These are phyloP conservation scores for Lasiommata megera DNA, from an alignment of 2,888 invertebrate genomes.

Conservation along the genomic window DNA sequence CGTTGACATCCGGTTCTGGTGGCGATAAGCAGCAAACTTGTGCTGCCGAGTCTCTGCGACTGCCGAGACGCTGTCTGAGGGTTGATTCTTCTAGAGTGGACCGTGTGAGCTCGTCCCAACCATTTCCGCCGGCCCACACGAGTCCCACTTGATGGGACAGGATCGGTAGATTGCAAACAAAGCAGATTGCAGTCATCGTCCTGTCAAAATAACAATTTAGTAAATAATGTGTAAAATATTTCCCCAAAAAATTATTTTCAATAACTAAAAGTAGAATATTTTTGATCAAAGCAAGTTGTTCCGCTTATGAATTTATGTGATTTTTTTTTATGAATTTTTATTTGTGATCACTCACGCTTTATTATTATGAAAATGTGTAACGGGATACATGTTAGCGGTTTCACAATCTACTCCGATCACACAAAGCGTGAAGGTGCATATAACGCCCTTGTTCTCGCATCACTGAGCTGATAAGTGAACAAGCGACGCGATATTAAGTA, in stretches of 20 bases:
- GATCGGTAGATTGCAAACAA: conserved; percentile 97
- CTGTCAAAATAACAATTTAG: conserved; percentile 73
- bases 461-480: conserved; percentile 69
- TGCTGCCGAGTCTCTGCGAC: conserved; percentile 93
- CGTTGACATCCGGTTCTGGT: conserved; percentile 88
- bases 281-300: background rate
- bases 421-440: conserved; percentile 57
- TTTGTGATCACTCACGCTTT: conserved; percentile 62
- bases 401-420: conserved; percentile 43
- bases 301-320: background rate
- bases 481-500: conserved; percentile 64
- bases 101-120: conserved; percentile 95
- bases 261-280: background rate
- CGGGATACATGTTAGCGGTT: conserved; percentile 55
- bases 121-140: conserved; percentile 96
- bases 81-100: conserved; percentile 93
- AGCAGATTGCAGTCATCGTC: conserved; percentile 97
- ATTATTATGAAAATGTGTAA: conserved; percentile 65
- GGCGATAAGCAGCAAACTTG: conserved; percentile 93
- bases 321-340: background rate
- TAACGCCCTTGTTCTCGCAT: conserved; percentile 68
- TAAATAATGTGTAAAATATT: background rate
- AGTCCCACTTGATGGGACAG: conserved; percentile 96
- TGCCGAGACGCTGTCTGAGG: conserved; percentile 91
- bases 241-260: background rate